phyloP scores from a whole-genome alignment of 2,888 invertebrate species.

The Petrophora chlorosata region DNA sequence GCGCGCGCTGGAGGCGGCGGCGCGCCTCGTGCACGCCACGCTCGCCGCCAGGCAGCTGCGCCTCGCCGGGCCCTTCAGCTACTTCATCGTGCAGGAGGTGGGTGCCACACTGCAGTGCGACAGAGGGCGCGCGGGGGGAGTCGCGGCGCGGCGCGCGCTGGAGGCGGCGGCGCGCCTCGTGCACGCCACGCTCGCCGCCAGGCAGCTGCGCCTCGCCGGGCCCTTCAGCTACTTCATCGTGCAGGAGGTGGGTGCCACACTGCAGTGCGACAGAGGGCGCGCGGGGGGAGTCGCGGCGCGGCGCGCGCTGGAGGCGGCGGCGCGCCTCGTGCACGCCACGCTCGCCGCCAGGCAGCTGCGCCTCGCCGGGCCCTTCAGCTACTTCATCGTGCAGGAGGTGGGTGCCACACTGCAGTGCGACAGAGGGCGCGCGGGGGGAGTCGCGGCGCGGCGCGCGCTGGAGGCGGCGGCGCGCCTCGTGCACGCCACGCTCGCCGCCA shows the following conservation, averaged over 20 bases:
- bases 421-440: too few relatives aligned
- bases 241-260: conserved; percentile 92
- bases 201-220: conserved; percentile 92
- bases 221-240: conserved; percentile 94
- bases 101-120: too few relatives aligned
- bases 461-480: conserved; percentile 89
- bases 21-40: conserved; percentile 90
- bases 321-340: conserved; percentile 90
- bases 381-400: conserved; percentile 93
- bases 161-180: conserved; percentile 89
- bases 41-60: conserved; percentile 91
- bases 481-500: conserved; percentile 90
- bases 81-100: conserved; percentile 93
- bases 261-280: too few relatives aligned
- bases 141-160: conserved; percentile 88
- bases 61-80: conserved; percentile 94
- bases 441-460: conserved; percentile 88
- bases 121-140: conserved; percentile 81
- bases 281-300: conserved; percentile 89
- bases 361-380: conserved; percentile 94
- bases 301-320: conserved; percentile 87
- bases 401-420: too few relatives aligned
- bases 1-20: conserved; percentile 87
- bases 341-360: conserved; percentile 92
- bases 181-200: conserved; percentile 90